Evolutionary conservation across 2,888 invertebrate species (phyloP).

Genomic region (Tachina fera): DNA sequence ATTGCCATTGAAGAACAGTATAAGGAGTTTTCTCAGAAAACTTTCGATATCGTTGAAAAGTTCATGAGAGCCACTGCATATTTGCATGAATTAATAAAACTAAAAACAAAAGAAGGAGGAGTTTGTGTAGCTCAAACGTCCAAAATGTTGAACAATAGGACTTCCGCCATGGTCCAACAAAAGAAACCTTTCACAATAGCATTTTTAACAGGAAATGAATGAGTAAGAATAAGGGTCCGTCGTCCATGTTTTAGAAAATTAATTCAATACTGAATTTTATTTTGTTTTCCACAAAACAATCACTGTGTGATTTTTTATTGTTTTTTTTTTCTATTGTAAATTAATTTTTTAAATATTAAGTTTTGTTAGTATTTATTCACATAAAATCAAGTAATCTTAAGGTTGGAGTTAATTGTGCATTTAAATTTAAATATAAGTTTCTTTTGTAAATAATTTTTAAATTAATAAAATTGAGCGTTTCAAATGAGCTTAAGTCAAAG

Average conservation of each 20-base stretch:
- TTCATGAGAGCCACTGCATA: slow-evolving; percentile 76
- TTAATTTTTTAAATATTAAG: not conserved
- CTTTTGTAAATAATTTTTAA: no score
- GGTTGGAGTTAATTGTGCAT: no score
- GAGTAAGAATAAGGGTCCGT: no score
- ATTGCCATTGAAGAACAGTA: slow-evolving; percentile 79
- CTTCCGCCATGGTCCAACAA: slow-evolving; percentile 35
- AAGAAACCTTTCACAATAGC: slow-evolving; percentile 75
- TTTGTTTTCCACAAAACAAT: slow-evolving; percentile 23
- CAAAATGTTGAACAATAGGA: slow-evolving; percentile 9
- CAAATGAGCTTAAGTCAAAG: no score
- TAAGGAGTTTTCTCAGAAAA: slow-evolving; percentile 74
- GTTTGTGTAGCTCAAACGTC: no score
- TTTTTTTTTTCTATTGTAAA: not conserved
- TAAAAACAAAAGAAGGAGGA: slow-evolving; percentile 18
- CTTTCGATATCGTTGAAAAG: slow-evolving; percentile 75
- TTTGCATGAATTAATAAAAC: slow-evolving; percentile 75
- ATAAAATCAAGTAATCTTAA: no score
- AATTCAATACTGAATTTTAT: no score
- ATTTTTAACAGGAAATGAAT: slow-evolving; percentile 73
- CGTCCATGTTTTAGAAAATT: slow-evolving; percentile 4
- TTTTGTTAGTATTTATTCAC: no score
- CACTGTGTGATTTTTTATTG: slow-evolving; percentile 63
- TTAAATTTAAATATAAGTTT: no score
- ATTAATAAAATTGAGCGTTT: no score